Conservation (phyloP, 2,888 invertebrate species). For the Cremastinae sp. region DNA sequence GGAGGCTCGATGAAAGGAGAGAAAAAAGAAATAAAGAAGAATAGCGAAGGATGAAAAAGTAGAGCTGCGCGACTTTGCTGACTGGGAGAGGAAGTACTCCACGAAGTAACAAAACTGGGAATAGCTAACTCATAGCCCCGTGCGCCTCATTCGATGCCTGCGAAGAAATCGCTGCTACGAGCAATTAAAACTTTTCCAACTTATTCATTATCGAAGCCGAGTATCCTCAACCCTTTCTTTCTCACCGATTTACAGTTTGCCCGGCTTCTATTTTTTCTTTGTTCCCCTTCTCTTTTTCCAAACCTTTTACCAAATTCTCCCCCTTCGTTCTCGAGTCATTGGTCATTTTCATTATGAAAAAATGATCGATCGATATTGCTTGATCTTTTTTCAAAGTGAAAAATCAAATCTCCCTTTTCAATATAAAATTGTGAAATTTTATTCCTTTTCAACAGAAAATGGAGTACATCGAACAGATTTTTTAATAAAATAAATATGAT, state of each 20-base stretch:
- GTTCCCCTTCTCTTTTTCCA: neutral
- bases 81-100: constrained; percentile 35
- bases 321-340: too few species aligned
- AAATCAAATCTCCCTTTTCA: too few species aligned
- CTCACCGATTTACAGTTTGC: constrained; percentile 28
- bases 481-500: neutral
- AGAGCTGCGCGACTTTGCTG: constrained; percentile 23
- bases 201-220: constrained; percentile 60
- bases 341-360: too few species aligned
- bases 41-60: constrained; percentile 5
- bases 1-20: neutral
- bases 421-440: too few species aligned
- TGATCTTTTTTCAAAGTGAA: too few species aligned
- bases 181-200: constrained; percentile 73
- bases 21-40: constrained; percentile 9
- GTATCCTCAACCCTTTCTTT: constrained; percentile 26
- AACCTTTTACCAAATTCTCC: too few species aligned
- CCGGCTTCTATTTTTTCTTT: constrained; percentile 18
- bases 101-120: constrained; percentile 32
- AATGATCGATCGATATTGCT: neutral
- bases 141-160: constrained; percentile 15
- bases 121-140: constrained; percentile 25
- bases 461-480: too few species aligned
- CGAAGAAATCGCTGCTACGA: constrained; percentile 61
- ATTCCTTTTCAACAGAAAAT: too few species aligned